Conservation (phyloP, 1,140 invertebrate genomes). For the Listronotus bonariensis region DNA sequence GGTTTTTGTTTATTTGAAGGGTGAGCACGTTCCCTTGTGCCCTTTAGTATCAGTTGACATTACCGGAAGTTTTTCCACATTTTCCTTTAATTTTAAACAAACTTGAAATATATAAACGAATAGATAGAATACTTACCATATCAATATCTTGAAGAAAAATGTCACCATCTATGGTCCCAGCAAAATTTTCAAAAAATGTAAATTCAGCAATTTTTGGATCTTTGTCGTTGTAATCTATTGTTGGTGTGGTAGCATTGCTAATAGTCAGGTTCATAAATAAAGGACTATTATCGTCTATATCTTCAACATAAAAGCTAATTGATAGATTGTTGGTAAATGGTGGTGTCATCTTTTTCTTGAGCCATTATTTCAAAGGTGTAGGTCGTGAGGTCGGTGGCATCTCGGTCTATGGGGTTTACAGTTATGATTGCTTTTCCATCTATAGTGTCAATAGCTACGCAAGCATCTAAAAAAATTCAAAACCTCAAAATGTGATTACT, state of each 20-base stretch:
- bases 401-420: slow-evolving; percentile 60
- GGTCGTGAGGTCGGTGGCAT: slow-evolving; percentile 59
- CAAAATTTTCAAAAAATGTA: slow-evolving; percentile 37
- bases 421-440: slow-evolving; percentile 56
- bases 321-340: slow-evolving; percentile 50
- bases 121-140: slow-evolving; percentile 55
- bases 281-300: slow-evolving; percentile 62
- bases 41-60: too few relatives aligned
- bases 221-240: slow-evolving; percentile 51
- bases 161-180: slow-evolving; percentile 32
- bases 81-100: too few relatives aligned
- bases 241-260: background rate
- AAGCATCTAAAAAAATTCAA: slow-evolving; percentile 21
- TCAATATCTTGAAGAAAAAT: slow-evolving; percentile 60
- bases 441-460: slow-evolving; percentile 49
- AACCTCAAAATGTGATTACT: too few relatives aligned
- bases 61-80: too few relatives aligned
- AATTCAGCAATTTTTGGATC: slow-evolving; percentile 48
- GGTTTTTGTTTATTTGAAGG: too few relatives aligned
- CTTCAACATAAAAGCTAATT: slow-evolving; percentile 60
- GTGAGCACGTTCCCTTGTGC: too few relatives aligned
- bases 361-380: slow-evolving; percentile 56
- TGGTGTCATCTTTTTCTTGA: slow-evolving; percentile 58
- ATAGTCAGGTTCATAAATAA: slow-evolving; percentile 14
- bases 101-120: too few relatives aligned